Evolutionary conservation across 1,140 invertebrate genomes (phyloP).

Genomic region (Hylaeus volcanicus): DNA sequence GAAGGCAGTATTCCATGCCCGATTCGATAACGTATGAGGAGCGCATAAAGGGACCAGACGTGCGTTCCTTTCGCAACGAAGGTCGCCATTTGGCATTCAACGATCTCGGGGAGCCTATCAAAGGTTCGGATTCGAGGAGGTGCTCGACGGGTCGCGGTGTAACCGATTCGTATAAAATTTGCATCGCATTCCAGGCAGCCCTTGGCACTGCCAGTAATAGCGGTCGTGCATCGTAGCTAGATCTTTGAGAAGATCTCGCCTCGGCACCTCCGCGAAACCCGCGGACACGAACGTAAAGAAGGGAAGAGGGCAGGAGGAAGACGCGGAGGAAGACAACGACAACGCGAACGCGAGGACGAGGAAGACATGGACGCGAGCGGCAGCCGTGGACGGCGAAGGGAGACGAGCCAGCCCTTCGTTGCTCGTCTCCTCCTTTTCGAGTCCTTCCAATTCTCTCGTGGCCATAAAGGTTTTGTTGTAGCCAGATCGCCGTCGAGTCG

Average conservation of each 20-base stretch:
- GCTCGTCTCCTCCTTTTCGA: slow-evolving; percentile 35
- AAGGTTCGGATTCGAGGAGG: slow-evolving; percentile 37
- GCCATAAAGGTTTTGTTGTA: slow-evolving; percentile 53
- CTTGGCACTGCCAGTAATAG: slow-evolving; percentile 33
- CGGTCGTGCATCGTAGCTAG: slow-evolving; percentile 43
- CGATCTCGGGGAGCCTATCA: slow-evolving; percentile 29
- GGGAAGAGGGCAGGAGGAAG: background rate
- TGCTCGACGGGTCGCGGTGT: slow-evolving; percentile 28
- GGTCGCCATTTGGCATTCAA: slow-evolving; percentile 43
- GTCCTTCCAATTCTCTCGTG: slow-evolving; percentile 43
- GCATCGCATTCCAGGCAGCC: slow-evolving; percentile 54
- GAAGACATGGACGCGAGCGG: background rate
- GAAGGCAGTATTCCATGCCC: background rate
- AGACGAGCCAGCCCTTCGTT: slow-evolving; percentile 18
- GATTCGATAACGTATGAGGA: background rate
- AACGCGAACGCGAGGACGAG: background rate
- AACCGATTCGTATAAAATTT: slow-evolving; percentile 62
- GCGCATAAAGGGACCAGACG: slow-evolving; percentile 10
- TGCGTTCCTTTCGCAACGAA: slow-evolving; percentile 14
- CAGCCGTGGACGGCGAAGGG: background rate
- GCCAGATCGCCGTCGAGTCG: slow-evolving; percentile 30
- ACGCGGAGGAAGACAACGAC: background rate
- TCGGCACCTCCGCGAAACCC: slow-evolving; percentile 51
- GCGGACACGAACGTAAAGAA: slow-evolving; percentile 26
- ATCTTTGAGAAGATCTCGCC: slow-evolving; percentile 44